Evolutionary conservation across 2,888 invertebrate species (phyloP).

Genomic region (Drymonia ruficornis): DNA sequence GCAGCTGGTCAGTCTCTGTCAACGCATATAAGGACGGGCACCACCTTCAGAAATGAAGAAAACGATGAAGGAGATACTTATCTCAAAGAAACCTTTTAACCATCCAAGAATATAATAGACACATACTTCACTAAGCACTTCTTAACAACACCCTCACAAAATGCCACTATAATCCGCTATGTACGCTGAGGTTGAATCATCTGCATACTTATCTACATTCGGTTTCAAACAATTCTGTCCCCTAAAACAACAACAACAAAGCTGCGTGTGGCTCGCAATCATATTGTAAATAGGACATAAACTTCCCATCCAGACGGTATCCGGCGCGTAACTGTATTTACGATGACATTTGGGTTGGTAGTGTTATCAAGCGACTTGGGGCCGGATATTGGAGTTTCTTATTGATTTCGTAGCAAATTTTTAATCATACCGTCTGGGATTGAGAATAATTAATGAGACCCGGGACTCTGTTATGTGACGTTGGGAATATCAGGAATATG

Average conservation of each 20-base stretch:
- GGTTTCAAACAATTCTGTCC: neutral
- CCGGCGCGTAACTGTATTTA: neutral
- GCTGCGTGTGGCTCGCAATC: neutral
- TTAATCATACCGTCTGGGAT: neutral
- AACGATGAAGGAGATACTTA: too few relatives aligned
- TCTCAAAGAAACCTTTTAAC: too few relatives aligned
- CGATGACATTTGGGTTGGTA: neutral
- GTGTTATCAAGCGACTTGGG: neutral
- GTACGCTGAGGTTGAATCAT: neutral
- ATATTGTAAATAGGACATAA: neutral
- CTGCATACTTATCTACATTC: neutral
- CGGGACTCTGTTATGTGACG: neutral
- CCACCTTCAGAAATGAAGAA: too few relatives aligned
- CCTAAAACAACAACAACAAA: neutral
- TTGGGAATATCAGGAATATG: too few relatives aligned
- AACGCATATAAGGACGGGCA: too few relatives aligned
- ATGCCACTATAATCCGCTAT: neutral
- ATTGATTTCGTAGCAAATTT: neutral
- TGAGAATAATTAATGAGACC: neutral
- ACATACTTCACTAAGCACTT: neutral
- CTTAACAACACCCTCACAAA: neutral
- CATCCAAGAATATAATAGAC: neutral
- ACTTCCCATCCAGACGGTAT: neutral
- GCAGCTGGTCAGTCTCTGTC: too few relatives aligned
- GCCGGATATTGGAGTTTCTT: constrained; percentile 1